Base-by-base conservation (phyloP, 2,113 vertebrate species). In the Corythoichthys intestinalis region DNA sequence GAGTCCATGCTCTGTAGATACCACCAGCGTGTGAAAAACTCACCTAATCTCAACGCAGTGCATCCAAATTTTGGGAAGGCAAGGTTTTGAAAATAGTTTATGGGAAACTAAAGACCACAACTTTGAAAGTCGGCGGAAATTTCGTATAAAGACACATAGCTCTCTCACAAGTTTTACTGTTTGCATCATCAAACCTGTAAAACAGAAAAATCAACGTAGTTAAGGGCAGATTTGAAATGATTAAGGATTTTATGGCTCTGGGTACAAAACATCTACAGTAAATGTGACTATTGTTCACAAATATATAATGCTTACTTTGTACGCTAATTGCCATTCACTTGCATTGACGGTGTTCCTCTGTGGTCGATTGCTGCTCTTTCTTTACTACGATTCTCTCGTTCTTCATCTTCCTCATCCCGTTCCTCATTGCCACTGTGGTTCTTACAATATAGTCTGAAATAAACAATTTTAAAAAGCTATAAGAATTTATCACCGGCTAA, bases 341-440 rank as follows among this genome's bases (percentile, higher is more conserved):
- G 97, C 68, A 93, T 83, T 6, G 83, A 91, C 79, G 86, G 88
- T 86, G 93, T 93, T 87, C 92, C 90, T 76, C 91, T 88, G 34
- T 92, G 93, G 85, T 95, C 92, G 76, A 76, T 90, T 62, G 92
- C 94, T 76, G 94, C 90, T 85, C 92, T 95, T 86, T 94, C 94
- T 89, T 94, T 94, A 80, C 95, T 98, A 91, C 95, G 95, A 87
- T 93, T 98, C 91, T 99, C 97, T 86, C 96, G 90, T 80, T 99
- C 97, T 82, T 99, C 97, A 59, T 99, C 97, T 86, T 99, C 97
- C 91, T 99, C 97, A 78, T 99, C 97, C 79, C 97, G 90, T 86
- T 99, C 96, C 83, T 99, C 96, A 20, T 99, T 99, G 71, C 96
- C 97, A 83, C 97, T 98, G 93, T 99, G 97, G 87, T 98, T 99